Percentiles rank a stretch among this genome's conserved stretches.
Conservation (phyloP, 1,140 invertebrate genomes). For the Onthophagus taurus region DNA sequence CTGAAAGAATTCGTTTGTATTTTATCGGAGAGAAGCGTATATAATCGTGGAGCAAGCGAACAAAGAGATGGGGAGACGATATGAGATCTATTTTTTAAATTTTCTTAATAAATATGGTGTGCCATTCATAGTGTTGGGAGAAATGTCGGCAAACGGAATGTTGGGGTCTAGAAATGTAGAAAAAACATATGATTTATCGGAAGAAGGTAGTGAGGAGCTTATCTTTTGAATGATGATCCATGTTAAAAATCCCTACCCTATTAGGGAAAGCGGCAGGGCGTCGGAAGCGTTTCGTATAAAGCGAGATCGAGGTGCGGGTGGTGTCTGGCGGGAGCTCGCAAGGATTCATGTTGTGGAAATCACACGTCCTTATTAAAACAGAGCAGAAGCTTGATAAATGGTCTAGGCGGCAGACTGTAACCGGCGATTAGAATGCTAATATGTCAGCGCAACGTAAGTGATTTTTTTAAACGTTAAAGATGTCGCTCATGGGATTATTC, state of each 20-base stretch:
- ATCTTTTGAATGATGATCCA: constrained; percentile 27
- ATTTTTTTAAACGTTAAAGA: no score
- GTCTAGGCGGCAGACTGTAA: constrained; percentile 3
- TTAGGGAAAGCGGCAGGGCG: constrained; percentile 19
- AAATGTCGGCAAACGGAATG: not conserved
- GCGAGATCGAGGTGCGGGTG: not conserved
- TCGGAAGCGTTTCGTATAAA: constrained; percentile 13
- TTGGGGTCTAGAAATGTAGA: constrained; percentile 3
- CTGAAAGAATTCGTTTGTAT: no score
- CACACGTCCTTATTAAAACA: constrained; percentile 10
- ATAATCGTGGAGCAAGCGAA: no score
- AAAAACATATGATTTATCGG: constrained; percentile 23
- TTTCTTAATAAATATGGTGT: not conserved
- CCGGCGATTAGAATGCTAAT: constrained; percentile 18
- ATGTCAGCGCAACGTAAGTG: constrained; percentile 17
- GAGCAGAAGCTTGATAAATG: constrained; percentile 15
- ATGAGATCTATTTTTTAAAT: not conserved
- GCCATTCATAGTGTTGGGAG: not conserved
- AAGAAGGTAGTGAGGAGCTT: constrained; percentile 22
- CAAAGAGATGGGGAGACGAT: not conserved
- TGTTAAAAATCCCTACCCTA: constrained; percentile 27
- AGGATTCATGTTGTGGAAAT: not conserved
- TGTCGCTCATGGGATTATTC: no score
- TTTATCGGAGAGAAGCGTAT: no score
- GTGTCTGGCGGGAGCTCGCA: not conserved